Percentiles rank a stretch among this genome's conserved stretches.
Conservation (phyloP, 1,140 invertebrate genomes). For the Drosophila jambulina region DNA sequence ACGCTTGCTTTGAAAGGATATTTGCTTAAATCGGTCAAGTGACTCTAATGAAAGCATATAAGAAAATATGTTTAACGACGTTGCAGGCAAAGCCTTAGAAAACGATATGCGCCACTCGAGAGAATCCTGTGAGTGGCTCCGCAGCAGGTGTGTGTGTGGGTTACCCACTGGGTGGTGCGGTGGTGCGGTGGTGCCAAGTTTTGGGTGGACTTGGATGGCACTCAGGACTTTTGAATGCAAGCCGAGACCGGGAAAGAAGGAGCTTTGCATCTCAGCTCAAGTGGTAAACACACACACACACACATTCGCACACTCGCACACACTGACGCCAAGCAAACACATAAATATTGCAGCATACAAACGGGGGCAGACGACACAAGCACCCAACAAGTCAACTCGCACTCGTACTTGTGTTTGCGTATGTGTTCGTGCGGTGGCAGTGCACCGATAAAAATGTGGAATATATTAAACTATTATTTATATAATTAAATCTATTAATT, state of each 20-base stretch:
- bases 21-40: slow-evolving; percentile 65
- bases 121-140: slow-evolving; percentile 45
- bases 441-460: neutral
- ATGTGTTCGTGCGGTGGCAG: slow-evolving; percentile 39
- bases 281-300: slow-evolving; percentile 63
- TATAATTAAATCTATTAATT: neutral
- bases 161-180: slow-evolving; percentile 8
- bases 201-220: slow-evolving; percentile 37
- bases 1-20: slow-evolving; percentile 26
- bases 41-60: slow-evolving; percentile 46
- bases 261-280: slow-evolving; percentile 63
- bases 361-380: slow-evolving; percentile 71
- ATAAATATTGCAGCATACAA: slow-evolving; percentile 79
- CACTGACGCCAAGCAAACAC: slow-evolving; percentile 24
- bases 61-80: slow-evolving; percentile 63
- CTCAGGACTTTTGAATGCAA: slow-evolving; percentile 64
- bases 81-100: slow-evolving; percentile 57
- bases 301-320: slow-evolving; percentile 24
- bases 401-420: slow-evolving; percentile 48
- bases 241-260: slow-evolving; percentile 47
- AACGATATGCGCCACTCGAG: slow-evolving; percentile 61
- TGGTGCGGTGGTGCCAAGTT: slow-evolving; percentile 10
- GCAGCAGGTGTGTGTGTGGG: slow-evolving; percentile 39
- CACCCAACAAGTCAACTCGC: slow-evolving; percentile 70
- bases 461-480: neutral